These are phyloP conservation scores for Ahaetulla prasina DNA, from an alignment of 2,113 vertebrate species.

Conservation along the genomic window DNA sequence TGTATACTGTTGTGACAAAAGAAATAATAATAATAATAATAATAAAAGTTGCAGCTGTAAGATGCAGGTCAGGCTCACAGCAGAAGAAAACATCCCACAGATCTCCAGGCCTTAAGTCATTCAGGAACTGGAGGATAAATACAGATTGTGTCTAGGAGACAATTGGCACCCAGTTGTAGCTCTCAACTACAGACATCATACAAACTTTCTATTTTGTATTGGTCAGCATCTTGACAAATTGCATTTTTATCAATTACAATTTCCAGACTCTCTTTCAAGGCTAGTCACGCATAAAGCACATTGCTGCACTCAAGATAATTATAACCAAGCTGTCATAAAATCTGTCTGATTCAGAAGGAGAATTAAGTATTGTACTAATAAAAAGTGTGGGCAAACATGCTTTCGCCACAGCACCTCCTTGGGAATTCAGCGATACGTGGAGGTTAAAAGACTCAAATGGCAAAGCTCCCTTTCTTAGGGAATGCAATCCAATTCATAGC, in stretches of 20 bases:
- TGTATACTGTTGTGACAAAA: no score
- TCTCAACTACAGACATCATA: background rate
- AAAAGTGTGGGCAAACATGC: background rate
- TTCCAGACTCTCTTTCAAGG: background rate
- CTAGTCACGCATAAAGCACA: background rate
- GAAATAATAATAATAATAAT: no score
- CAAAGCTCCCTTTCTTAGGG: background rate
- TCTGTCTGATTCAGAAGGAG: background rate
- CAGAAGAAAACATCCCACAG: background rate
- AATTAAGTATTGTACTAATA: background rate
- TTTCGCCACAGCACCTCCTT: background rate
- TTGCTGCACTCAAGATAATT: background rate
- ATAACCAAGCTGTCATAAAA: background rate
- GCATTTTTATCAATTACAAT: background rate
- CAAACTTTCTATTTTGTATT: background rate
- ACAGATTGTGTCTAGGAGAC: background rate
- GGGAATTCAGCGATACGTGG: background rate
- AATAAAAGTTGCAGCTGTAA: background rate
- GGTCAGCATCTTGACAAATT: background rate
- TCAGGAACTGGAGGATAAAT: background rate
- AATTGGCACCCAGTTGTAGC: background rate
- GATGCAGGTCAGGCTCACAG: background rate
- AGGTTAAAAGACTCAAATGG: background rate
- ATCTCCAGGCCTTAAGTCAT: background rate
- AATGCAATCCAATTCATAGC: background rate